Evolutionary conservation across 2,113 vertebrate species (phyloP), one percentile per base, ranked within the genome.

Genomic region (Leptosomus discolor): DNA sequence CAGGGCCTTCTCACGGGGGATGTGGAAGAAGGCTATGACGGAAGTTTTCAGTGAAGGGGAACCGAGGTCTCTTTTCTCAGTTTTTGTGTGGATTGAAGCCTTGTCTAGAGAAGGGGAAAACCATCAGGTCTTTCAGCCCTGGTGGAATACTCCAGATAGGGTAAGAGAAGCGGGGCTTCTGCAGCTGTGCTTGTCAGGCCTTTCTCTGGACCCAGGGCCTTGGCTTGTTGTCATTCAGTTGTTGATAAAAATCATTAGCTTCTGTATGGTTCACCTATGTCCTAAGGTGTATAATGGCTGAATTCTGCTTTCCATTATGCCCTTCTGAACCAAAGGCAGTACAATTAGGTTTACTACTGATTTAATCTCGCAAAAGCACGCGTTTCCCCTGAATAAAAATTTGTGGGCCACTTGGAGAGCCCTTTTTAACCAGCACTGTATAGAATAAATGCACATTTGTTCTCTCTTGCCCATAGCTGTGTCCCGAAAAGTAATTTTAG

Each of bases 401-500:
- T 34, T 34, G 16, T 81, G 60, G 15, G 18, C 32, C 32, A 30
- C 67, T 81, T 71, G 65, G 77, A 78, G 36, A 95, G 27, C n/a
- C 23, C 30, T 75, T 89, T 37, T 69, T 81, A 70, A 92, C 88
- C 23, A 79, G 21, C 60, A 20, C 48, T 54, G 5, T 48, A 34
- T 58, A 48, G 56, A 90, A 65, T 71, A 85, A 92, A 56, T n/a
- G 12, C 34, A 39, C 6, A 13, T 90, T 92, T 94, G n/a, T 92
- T 51, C 45, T 82, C 29, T 92, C 43, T 94, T 92, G 63, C 60
- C 32, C 15, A 8, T 68, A 64, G 36, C 32, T 68, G 5, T 68
- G 22, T 92, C 57, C 82, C 79, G 85, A 90, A 56, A 85, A 88
- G 29, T 88, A 87, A 75, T 94, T 94, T 93, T 88, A 65, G 24